Percentiles rank a stretch among this genome's conserved stretches.
phyloP scores from a whole-genome alignment of 2,888 invertebrate species.

The Cheilosia grossa region DNA sequence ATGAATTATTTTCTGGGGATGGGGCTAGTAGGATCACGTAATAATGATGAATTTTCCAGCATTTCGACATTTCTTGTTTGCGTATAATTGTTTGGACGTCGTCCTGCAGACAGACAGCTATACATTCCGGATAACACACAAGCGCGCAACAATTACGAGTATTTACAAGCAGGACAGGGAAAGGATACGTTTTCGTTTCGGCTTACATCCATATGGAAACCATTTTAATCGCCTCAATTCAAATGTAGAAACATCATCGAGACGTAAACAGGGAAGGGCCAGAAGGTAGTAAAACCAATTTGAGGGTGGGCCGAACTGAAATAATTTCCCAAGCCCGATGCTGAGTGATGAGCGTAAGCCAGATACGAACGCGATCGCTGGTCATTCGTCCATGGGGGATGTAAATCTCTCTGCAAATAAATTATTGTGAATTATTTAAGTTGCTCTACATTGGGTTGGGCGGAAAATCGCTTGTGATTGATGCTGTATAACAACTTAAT shows the following conservation, averaged over 20 bases:
- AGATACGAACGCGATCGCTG: neutral
- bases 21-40: conserved; percentile 15
- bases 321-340: conserved; percentile 3
- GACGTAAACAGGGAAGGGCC: neutral
- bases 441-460: neutral
- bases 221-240: neutral
- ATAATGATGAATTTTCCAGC: conserved; percentile 68
- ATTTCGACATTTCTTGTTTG: conserved; percentile 45
- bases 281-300: conserved; percentile 22
- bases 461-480: conserved; percentile 24
- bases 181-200: neutral
- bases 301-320: neutral
- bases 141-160: conserved; percentile 23
- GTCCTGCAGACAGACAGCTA: neutral
- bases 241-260: neutral
- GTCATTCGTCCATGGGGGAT: conserved; percentile 21
- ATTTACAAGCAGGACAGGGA: neutral
- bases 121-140: neutral
- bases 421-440: conserved; percentile 30
- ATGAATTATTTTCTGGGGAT: conserved; percentile 46
- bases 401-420: conserved; percentile 34
- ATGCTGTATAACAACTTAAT: conserved; percentile 10
- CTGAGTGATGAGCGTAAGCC: conserved; percentile 38
- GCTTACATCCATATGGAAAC: neutral
- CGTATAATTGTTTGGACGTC: conserved; percentile 56